Conservation (phyloP, 1,140 invertebrate genomes). For the Palaemon carinicauda region DNA sequence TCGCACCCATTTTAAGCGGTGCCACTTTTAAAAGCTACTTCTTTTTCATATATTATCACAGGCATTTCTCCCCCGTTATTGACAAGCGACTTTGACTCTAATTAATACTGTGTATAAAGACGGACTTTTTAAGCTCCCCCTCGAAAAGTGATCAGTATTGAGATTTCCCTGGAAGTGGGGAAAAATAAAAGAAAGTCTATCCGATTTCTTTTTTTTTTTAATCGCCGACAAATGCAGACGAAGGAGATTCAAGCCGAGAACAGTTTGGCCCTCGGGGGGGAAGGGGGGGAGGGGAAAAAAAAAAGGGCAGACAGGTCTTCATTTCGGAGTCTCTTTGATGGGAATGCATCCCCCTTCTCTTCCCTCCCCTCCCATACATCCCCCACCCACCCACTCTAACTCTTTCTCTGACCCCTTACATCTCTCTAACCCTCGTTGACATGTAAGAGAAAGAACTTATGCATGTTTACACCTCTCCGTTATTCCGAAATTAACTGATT, state of each 20-base stretch:
- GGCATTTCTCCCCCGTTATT: slow-evolving; percentile 17
- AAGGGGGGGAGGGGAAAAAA: not conserved
- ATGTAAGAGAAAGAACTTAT: no score
- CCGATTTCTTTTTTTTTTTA: not conserved
- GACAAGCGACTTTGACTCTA: slow-evolving; percentile 4
- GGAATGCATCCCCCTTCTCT: slow-evolving; percentile 26
- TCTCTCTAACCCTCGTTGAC: no score
- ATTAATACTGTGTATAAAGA: slow-evolving; percentile 17
- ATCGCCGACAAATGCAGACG: not conserved
- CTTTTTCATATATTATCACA: slow-evolving; percentile 48
- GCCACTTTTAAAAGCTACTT: slow-evolving; percentile 17
- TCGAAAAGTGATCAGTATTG: not conserved
- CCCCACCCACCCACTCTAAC: no score
- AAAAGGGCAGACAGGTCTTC: not conserved
- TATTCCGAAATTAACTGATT: no score
- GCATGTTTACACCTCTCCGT: no score
- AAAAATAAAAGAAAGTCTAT: not conserved
- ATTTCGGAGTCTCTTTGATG: slow-evolving; percentile 31
- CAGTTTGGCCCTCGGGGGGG: not conserved
- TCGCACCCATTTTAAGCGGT: slow-evolving; percentile 18
- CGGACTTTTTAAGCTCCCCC: not conserved
- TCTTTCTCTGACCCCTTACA: no score
- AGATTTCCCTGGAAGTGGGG: not conserved
- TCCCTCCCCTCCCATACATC: no score
- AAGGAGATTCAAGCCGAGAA: not conserved